phyloP scores from a whole-genome alignment of 2,797 vertebrate genomes.

The Selene dorsalis region DNA sequence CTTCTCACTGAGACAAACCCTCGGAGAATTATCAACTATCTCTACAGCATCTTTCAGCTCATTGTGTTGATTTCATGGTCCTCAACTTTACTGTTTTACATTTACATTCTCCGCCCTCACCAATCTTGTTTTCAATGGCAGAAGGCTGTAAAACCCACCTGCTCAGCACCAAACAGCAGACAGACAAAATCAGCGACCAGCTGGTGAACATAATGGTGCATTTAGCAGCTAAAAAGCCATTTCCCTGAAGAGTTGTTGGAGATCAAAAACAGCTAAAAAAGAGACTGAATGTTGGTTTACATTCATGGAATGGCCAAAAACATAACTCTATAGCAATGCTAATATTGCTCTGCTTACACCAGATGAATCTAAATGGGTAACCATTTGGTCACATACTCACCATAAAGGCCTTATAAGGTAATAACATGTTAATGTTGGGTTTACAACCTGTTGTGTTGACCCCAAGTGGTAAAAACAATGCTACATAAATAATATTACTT shows the following conservation, averaged over 20 bases:
- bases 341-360: constrained; percentile 1
- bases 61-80: neutral
- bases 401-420: no score
- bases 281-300: neutral
- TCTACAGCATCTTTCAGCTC: neutral
- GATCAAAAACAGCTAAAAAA: neutral
- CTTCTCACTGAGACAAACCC: neutral
- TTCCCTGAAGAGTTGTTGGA: neutral
- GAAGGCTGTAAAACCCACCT: neutral
- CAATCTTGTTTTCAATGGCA: neutral
- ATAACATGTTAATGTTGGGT: no score
- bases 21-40: neutral
- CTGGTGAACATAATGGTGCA: neutral
- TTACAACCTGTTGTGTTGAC: no score
- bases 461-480: neutral
- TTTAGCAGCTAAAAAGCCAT: neutral
- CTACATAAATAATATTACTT: neutral
- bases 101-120: neutral
- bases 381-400: no score
- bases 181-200: neutral
- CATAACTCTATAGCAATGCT: neutral
- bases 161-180: neutral
- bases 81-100: neutral
- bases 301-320: neutral
- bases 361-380: neutral